Evolutionary conservation across 1,140 invertebrate genomes (phyloP).

Genomic region (Lordiphosa stackelbergi): DNA sequence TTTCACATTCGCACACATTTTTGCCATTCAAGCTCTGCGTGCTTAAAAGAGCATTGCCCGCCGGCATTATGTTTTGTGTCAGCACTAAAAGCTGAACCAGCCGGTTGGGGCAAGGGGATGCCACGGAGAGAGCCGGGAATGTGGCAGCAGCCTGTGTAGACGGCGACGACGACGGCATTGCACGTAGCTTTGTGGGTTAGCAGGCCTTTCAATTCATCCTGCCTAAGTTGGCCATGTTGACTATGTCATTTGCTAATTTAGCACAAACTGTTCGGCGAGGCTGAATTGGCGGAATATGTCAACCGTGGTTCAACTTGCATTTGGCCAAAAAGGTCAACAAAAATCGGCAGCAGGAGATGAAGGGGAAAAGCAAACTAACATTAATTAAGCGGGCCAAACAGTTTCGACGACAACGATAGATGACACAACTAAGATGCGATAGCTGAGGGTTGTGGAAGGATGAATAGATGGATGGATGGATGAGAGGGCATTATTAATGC

Average conservation of each 20-base stretch:
- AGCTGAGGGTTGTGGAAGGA: background rate
- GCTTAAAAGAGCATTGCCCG: conserved; percentile 75
- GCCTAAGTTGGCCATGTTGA: conserved; percentile 69
- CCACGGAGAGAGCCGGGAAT: conserved; percentile 16
- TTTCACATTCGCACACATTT: conserved; percentile 25
- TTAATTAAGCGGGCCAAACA: conserved; percentile 64
- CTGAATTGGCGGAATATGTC: conserved; percentile 7
- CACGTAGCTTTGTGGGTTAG: conserved; percentile 71
- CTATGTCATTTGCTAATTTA: conserved; percentile 74
- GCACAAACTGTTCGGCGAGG: conserved; percentile 58
- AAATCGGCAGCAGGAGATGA: conserved; percentile 22
- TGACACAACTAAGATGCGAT: conserved; percentile 22
- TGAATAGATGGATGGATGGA: conserved; percentile 1
- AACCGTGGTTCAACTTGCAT: conserved; percentile 51
- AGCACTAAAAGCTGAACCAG: conserved; percentile 40
- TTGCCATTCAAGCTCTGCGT: conserved; percentile 47
- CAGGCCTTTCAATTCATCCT: conserved; percentile 45
- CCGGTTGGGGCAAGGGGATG: background rate
- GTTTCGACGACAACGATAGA: conserved; percentile 21
- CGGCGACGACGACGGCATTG: conserved; percentile 39
- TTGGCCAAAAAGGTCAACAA: conserved; percentile 64
- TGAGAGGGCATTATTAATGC: conserved; percentile 5
- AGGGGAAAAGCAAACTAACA: conserved; percentile 54
- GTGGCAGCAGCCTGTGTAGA: conserved; percentile 11
- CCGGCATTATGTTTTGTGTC: conserved; percentile 73